Evolutionary conservation across 2,797 vertebrate genomes (phyloP).

Genomic region (Capromys pilorides): DNA sequence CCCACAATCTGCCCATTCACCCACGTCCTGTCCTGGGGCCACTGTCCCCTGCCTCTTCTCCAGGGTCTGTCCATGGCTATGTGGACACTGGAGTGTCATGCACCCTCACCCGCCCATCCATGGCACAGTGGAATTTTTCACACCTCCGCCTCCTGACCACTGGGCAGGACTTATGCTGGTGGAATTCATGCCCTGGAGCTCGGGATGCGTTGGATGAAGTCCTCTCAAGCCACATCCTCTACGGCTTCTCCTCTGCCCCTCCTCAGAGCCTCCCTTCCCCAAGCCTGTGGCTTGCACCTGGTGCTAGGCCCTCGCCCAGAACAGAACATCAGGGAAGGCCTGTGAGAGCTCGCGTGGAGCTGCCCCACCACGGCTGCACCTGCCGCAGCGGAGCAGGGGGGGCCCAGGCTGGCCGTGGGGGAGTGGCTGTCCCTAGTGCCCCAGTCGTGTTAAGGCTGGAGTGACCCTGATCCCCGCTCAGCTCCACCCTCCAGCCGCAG

Average conservation of each 20-base stretch:
- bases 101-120: background rate
- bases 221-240: background rate
- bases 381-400: background rate
- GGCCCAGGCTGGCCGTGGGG: background rate
- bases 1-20: background rate
- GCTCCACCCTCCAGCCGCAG: too few relatives aligned
- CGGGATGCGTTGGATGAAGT: background rate
- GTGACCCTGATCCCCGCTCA: background rate
- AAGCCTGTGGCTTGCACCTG: too few relatives aligned
- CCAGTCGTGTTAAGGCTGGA: background rate
- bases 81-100: background rate
- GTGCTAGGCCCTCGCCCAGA: background rate
- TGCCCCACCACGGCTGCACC: too few relatives aligned
- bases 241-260: background rate
- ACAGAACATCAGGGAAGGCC: background rate
- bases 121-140: too few relatives aligned
- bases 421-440: background rate
- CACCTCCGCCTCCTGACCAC: background rate
- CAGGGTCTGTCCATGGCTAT: background rate
- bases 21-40: background rate
- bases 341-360: background rate
- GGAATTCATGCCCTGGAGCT: background rate
- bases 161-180: background rate
- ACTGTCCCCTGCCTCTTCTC: background rate
- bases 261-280: background rate